These are phyloP conservation scores for Tyto alba DNA, from an alignment of 2,113 vertebrate genomes.

Conservation along the genomic window DNA sequence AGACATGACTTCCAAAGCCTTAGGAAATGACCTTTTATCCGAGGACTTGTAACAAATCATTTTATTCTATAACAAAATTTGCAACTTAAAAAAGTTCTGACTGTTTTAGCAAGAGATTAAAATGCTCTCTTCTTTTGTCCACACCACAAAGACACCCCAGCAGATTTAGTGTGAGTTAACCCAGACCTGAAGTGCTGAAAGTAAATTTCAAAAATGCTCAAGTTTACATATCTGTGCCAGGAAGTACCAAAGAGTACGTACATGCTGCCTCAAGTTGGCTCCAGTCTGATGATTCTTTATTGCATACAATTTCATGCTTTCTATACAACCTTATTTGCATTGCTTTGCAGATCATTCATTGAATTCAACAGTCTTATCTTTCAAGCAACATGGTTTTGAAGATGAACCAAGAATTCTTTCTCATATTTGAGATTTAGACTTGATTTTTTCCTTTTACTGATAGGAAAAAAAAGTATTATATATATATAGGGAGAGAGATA, in stretches of 20 bases:
- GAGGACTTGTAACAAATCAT: not conserved
- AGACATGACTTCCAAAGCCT: not conserved
- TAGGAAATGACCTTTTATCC: not conserved
- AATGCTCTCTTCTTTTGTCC: not conserved
- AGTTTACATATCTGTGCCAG: not conserved
- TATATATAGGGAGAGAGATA: not conserved
- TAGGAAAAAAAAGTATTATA: not conserved
- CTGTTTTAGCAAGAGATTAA: not conserved
- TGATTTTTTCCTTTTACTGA: not conserved
- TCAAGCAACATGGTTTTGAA: not conserved
- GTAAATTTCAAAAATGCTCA: not conserved
- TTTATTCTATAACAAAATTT: not conserved
- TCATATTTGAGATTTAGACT: not conserved
- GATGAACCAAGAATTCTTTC: not conserved
- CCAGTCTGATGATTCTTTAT: not conserved
- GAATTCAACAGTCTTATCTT: not conserved
- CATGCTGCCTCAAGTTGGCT: not conserved
- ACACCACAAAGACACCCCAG: not conserved
- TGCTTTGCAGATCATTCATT: not conserved
- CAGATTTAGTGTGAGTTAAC: not conserved
- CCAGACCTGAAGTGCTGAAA: not conserved
- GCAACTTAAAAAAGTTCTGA: not conserved
- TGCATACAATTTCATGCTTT: not conserved
- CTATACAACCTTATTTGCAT: not conserved
- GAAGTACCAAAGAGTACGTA: not conserved